A percentile compares a stretch with the other conserved stretches of the same genome.
Conservation (phyloP, 2,113 vertebrate genomes). For the Paradoxurus hermaphroditus region DNA sequence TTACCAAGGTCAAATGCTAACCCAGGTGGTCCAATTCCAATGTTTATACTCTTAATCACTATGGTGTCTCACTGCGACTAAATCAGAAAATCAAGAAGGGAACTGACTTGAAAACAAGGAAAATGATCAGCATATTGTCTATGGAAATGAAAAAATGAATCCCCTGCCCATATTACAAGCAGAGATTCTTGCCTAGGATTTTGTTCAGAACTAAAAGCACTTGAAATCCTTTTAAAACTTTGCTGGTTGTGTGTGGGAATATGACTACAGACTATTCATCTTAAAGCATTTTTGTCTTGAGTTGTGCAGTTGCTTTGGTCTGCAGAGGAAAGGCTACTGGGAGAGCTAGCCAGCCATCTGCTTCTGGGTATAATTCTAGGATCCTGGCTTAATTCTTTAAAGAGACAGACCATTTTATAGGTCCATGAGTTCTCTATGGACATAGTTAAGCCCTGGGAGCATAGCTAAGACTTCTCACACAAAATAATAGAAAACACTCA, state of each 20-base stretch:
- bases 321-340: conserved; percentile 2
- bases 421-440: neutral
- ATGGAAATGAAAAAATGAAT: neutral
- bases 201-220: neutral
- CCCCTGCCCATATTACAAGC: neutral
- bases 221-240: conserved; percentile 18
- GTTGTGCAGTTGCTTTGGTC: conserved; percentile 26
- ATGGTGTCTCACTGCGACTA: neutral
- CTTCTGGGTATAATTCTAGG: conserved; percentile 28
- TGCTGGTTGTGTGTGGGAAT: neutral
- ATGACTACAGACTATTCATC: neutral
- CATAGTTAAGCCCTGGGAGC: neutral
- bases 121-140: neutral
- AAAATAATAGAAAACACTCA: neutral
- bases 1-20: neutral
- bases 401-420: neutral
- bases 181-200: neutral
- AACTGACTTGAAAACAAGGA: neutral
- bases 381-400: conserved; percentile 27
- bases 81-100: neutral
- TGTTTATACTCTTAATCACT: neutral
- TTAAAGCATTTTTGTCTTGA: conserved; percentile 20
- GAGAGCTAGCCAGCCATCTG: neutral
- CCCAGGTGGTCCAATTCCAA: neutral
- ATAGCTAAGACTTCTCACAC: neutral